Evolutionary conservation across 2,797 vertebrate genomes (phyloP), one percentile per base, ranked within the genome.

Genomic region (Hypotaenidia okinawae): DNA sequence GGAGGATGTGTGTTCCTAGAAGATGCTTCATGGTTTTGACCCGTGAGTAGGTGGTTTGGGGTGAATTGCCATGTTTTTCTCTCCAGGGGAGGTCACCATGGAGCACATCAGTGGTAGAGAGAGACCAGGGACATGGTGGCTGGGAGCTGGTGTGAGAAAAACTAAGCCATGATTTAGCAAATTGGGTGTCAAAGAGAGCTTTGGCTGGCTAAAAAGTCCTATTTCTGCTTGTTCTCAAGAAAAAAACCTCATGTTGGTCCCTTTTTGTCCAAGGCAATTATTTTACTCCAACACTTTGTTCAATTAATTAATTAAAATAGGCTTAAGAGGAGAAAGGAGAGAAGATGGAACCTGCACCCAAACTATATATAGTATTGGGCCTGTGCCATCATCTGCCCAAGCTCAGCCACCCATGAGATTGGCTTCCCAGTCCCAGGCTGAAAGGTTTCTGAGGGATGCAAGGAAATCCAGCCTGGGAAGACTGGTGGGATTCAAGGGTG

Each of bases 41-140:
- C 49, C 4, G 1, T 6, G 11, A 86, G 35, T 27, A 22, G 47
- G 14, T 0, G 0, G 30, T 83, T 63, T 9, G n/a, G 70, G 47
- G 63, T 35, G 70, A 62, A 33, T 33, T 17, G 6, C 49, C 19
- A 10, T 0, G 0, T 51, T 87, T 68, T 83, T 8, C 19, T 66
- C 63, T 39, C 59, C 64, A 39, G 59, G 25, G 39, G 27, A 67
- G 47, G 8, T 47, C 70, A 62, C 37, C 69, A 19, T 0, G 1
- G 61, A 74, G 61, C 13, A n/a, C 19, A 28, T 8, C 3, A 0
- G 0, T 72, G 32, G 11, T 16, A n/a, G n/a, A 32, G 66, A 67
- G 32, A 70, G 58, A 51, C 75, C 15, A 58, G 51, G 22, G 33
- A 63, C 0, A 0, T 21, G 33, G 30, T 5, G 13, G 10, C 9